These are phyloP conservation scores for Crenuchus spilurus DNA, from an alignment of 2,797 vertebrate species.

Conservation along the genomic window DNA sequence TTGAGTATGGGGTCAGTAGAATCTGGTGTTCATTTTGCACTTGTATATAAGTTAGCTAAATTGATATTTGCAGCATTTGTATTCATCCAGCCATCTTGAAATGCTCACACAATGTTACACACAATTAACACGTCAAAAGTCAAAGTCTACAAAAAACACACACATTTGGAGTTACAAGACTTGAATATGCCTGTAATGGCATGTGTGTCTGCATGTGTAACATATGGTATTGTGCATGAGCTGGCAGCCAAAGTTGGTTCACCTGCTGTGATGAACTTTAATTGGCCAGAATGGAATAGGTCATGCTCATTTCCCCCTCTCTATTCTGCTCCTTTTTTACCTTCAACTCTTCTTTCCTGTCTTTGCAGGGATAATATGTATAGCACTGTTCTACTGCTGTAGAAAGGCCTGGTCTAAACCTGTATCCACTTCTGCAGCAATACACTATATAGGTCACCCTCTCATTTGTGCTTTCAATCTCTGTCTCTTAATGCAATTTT, in stretches of 20 bases:
- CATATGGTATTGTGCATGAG: conserved; percentile 32
- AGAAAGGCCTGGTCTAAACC: conserved; percentile 57
- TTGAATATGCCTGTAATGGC: too few relatives aligned
- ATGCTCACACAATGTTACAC: too few relatives aligned
- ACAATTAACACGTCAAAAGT: too few relatives aligned
- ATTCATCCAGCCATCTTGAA: too few relatives aligned
- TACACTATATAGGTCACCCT: conserved; percentile 70
- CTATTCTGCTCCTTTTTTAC: neutral
- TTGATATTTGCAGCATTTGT: too few relatives aligned
- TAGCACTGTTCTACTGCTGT: conserved; percentile 22
- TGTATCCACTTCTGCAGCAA: conserved; percentile 63
- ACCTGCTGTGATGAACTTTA: conserved; percentile 42
- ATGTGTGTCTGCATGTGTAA: neutral
- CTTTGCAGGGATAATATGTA: conserved; percentile 15
- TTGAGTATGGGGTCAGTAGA: too few relatives aligned
- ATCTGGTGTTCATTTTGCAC: too few relatives aligned
- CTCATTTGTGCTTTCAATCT: conserved; percentile 29
- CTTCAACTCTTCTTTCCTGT: conserved; percentile 26
- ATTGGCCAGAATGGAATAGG: conserved; percentile 33
- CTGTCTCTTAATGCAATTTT: conserved; percentile 33
- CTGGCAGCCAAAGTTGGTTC: conserved; percentile 19
- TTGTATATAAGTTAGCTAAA: too few relatives aligned
- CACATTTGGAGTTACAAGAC: too few relatives aligned
- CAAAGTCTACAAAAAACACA: too few relatives aligned
- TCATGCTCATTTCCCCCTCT: conserved; percentile 26